Evolutionary conservation across 2,113 vertebrate species (phyloP).

Genomic region (Microcebus lehilahytsara): DNA sequence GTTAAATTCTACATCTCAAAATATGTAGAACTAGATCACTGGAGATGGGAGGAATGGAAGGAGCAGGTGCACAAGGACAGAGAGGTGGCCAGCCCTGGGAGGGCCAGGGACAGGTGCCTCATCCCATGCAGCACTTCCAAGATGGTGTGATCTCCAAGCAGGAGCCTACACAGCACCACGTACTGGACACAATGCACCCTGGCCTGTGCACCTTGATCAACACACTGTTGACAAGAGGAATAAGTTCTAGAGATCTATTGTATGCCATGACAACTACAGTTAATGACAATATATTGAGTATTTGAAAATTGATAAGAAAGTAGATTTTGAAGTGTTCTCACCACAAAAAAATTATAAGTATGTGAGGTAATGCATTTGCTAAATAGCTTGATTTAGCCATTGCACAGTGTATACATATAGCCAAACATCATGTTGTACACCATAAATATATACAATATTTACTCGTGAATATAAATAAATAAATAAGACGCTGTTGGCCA

Average conservation of each 20-base stretch:
- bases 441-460: neutral
- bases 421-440: neutral
- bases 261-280: neutral
- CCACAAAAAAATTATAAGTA: neutral
- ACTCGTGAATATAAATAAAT: neutral
- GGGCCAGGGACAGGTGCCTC: neutral
- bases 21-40: neutral
- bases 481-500: neutral
- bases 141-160: neutral
- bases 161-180: neutral
- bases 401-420: neutral
- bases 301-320: neutral
- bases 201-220: neutral
- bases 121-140: neutral
- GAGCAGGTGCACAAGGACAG: neutral
- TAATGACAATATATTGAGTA: neutral
- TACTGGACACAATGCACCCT: neutral
- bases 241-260: neutral
- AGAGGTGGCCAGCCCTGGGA: neutral
- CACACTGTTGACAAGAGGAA: neutral
- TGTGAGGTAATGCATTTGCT: neutral
- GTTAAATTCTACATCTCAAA: neutral
- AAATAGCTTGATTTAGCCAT: neutral
- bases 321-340: neutral
- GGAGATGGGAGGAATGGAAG: neutral